phyloP scores from a whole-genome alignment of 2,113 vertebrate species.

The Talpa occidentalis region DNA sequence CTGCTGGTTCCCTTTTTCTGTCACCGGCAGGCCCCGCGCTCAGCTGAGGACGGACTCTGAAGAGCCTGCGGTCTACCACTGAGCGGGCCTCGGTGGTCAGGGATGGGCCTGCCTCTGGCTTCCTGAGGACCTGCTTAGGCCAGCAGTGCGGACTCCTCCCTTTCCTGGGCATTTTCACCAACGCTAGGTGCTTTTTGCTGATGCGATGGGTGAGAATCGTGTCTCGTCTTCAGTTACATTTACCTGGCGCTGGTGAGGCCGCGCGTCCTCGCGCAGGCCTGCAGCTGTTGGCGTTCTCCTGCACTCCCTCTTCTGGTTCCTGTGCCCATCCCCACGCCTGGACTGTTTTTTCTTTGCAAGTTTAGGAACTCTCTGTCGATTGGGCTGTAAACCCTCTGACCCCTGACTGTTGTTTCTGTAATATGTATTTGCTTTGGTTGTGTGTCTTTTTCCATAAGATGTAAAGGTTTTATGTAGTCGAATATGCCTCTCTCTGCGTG shows the following conservation, averaged over 20 bases:
- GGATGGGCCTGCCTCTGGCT: background rate
- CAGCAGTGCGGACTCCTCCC: background rate
- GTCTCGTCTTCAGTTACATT: background rate
- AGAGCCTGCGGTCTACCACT: too few relatives aligned
- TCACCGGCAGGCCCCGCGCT: too few relatives aligned
- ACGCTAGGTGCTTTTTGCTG: background rate
- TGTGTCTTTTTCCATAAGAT: background rate
- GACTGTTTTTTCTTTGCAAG: slow-evolving; percentile 20
- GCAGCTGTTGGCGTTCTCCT: too few relatives aligned
- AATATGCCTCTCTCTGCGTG: background rate
- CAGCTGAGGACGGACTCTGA: too few relatives aligned
- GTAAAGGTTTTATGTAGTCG: background rate
- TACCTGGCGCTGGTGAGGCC: background rate
- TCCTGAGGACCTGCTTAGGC: background rate
- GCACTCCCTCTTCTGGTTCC: too few relatives aligned
- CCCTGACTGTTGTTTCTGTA: background rate
- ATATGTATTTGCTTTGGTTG: background rate
- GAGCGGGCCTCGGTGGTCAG: too few relatives aligned
- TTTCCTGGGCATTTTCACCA: background rate
- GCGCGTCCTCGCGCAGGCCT: background rate
- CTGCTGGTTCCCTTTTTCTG: too few relatives aligned
- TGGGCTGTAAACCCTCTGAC: background rate
- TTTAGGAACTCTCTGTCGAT: background rate
- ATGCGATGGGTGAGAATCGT: background rate
- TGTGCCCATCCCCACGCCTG: too few relatives aligned